Conservation (phyloP, 2,797 vertebrate species). For the Mastacembelus armatus region DNA sequence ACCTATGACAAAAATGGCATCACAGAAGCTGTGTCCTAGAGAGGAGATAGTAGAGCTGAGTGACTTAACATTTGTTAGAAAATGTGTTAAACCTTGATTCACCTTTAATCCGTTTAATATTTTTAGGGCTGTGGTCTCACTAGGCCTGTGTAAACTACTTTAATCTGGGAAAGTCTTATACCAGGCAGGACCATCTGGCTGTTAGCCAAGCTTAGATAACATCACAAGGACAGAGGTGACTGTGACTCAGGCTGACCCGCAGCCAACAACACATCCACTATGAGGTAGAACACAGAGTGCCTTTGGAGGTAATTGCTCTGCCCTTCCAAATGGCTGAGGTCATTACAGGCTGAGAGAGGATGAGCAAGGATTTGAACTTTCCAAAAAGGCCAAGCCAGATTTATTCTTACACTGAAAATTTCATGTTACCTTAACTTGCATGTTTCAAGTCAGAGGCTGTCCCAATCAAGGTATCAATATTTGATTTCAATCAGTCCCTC, state of each 20-base stretch:
- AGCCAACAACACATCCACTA: constrained; percentile 45
- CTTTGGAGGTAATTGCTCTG: constrained; percentile 51
- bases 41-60: too few species aligned
- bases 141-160: background rate
- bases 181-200: constrained; percentile 6
- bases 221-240: constrained; percentile 28
- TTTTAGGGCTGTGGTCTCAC: too few species aligned
- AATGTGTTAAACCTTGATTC: too few species aligned
- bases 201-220: constrained; percentile 22
- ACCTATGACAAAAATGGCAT: too few species aligned
- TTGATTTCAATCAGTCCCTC: constrained; percentile 15
- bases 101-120: background rate
- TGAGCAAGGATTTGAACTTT: constrained; percentile 25
- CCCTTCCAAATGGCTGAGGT: constrained; percentile 39
- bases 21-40: too few species aligned
- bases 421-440: background rate
- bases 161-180: constrained; percentile 11
- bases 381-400: constrained; percentile 25
- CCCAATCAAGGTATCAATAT: background rate
- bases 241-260: constrained; percentile 57
- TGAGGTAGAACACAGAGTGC: constrained; percentile 47
- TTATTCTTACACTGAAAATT: constrained; percentile 4
- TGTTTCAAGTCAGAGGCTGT: background rate
- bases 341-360: constrained; percentile 30
- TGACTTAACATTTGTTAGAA: too few species aligned